Evolutionary conservation across 2,797 vertebrate genomes (phyloP), one percentile per base, ranked within the genome.

Genomic region (Propithecus perrieri): DNA sequence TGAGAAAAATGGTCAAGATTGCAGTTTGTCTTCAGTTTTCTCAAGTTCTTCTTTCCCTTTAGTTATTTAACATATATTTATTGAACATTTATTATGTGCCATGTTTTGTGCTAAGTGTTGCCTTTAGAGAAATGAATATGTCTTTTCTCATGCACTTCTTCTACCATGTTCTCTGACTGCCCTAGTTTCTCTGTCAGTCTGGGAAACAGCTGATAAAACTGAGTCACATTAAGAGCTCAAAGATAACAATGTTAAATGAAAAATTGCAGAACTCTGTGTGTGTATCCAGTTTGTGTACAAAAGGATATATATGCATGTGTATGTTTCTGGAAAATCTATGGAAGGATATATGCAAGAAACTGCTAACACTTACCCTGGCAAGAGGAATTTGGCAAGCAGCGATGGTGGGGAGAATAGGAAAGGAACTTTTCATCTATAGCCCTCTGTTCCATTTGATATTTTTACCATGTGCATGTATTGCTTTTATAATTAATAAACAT

Each of bases 401-500:
- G 24, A 53, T 7, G 57, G 3, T 79, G 50, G 7, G 33, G 35
- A 86, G 61, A 95, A 91, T n/a, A 93, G 33, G 48, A 91, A 90
- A 80, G 30, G 15, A 65, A 57, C 7, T 50, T 87, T 83, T 80
- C 41, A 84, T 88, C 26, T 85, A 4, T 71, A 84, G 9, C 4
- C 12, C 15, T 95, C 43, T 92, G 35, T 93, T 95, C 18, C 85
- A 87, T 30, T 92, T 89, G n/a, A 92, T 69, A n/a, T 84, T 95
- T 94, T 79, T 93, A 88, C 10, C 14, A 85, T 85, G 24, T 85
- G 71, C 67, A 55, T 85, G 48, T 76, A 71, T 95, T 90, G 87
- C 61, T 87, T 96, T 96, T 96, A 55, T 96, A 96, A 89, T 85
- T 78, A 93, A 78, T 89, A 95, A 71, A 93, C 30, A 81, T 74